Evolutionary conservation across 1,140 invertebrate genomes (phyloP).

Genomic region (Helicoverpa zea): DNA sequence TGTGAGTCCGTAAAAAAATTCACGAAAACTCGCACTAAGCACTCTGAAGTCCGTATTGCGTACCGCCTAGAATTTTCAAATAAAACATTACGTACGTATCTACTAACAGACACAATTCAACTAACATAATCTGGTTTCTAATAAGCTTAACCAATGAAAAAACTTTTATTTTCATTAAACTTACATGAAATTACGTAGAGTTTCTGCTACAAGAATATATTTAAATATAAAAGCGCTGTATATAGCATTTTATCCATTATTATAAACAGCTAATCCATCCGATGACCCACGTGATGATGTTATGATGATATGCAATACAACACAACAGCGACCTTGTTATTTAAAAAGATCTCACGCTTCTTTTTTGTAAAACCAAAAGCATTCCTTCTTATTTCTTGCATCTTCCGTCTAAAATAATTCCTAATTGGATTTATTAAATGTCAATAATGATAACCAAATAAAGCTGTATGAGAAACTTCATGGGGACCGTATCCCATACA

Average conservation of each 20-base stretch:
- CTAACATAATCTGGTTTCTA: neutral
- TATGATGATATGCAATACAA: constrained; percentile 1
- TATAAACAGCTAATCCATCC: constrained; percentile 8
- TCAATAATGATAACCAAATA: too few relatives aligned
- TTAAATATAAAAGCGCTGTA: neutral
- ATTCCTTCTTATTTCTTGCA: neutral
- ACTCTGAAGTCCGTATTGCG: too few relatives aligned
- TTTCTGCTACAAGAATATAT: too few relatives aligned
- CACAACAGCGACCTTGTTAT: constrained; percentile 27
- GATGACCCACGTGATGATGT: neutral
- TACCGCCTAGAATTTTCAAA: too few relatives aligned
- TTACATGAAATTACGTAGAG: too few relatives aligned
- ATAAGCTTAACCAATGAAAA: neutral
- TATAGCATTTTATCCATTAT: neutral
- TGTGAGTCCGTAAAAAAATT: too few relatives aligned
- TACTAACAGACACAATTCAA: neutral
- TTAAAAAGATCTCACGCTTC: constrained; percentile 28
- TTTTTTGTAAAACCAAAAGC: neutral
- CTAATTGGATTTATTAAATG: neutral
- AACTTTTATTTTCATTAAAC: too few relatives aligned
- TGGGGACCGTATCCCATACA: too few relatives aligned
- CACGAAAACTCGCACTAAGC: too few relatives aligned
- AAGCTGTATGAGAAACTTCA: too few relatives aligned
- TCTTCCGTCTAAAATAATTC: neutral
- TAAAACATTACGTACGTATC: neutral